Base-by-base conservation (phyloP, 2,797 vertebrate genomes). In the Pitangus sulphuratus region DNA sequence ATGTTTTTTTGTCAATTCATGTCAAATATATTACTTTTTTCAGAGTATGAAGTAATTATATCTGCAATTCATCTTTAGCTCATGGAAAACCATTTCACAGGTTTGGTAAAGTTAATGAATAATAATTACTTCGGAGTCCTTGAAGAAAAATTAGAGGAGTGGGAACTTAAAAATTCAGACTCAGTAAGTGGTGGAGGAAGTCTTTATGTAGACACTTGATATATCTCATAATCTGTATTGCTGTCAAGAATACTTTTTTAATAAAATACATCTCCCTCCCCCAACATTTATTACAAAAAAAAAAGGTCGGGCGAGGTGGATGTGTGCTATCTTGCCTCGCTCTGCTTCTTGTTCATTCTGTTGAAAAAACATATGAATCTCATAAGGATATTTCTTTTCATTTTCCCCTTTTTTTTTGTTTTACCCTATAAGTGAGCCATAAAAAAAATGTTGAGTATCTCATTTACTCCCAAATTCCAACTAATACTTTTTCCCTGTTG, bases 231-330 rank as follows among this genome's bases (percentile, higher is more conserved):
- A 48, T 58, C 64, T 74, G 2, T 45, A 51, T 50, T 3, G 1
- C 8, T 3, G 0, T 33, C 12, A 33, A 64, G 20, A 56, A 25
- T 15, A 51, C 10, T 37, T 44, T 7, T 72, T 89, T 25, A 70
- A 56, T 30, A 56, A 47, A 19, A 80, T 19, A 6, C 4, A 5
- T 11, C 5, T 57, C 16, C 11, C 0, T 51, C 15, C 11, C 8
- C 2, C 26, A 71, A 2, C 26, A 4, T 40, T 54, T 26, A 19
- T 11, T 22, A 7, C 37, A 58, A 45, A 45, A 47, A 42, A 22
- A 47, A 18, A 26, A n/a, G 15, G 15, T 28, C 8, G 2, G 4
- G 15, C 1, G 3, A 8, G 8, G 24, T 11, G 33, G 3, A 15
- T 65, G 4, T 2, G 31, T 61, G 9, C 11, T 39, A 3, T 66